These are phyloP conservation scores for Pemphigus obesinymphae DNA, from an alignment of 1,140 invertebrate genomes.

Conservation along the genomic window DNA sequence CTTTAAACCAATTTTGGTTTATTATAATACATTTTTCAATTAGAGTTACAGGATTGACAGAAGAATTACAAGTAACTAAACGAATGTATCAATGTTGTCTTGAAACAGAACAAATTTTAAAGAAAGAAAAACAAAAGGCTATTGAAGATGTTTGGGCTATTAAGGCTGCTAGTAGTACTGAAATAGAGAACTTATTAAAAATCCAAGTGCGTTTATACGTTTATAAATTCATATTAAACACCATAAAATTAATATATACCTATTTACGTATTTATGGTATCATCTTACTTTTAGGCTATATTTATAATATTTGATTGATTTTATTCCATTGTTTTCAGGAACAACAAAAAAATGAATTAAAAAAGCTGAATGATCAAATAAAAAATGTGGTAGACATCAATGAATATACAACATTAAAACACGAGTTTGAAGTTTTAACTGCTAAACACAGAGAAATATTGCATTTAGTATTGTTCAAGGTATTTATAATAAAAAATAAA, in stretches of 20 bases:
- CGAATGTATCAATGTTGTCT: constrained; percentile 41
- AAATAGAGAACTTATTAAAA: constrained; percentile 35
- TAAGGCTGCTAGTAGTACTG: constrained; percentile 7
- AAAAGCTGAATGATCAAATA: constrained; percentile 23
- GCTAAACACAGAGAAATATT: constrained; percentile 43
- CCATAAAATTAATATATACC: neutral
- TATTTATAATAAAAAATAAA: too few relatives aligned
- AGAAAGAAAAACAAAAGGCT: constrained; percentile 38
- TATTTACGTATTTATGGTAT: too few relatives aligned
- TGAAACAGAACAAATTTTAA: constrained; percentile 39
- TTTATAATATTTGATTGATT: neutral
- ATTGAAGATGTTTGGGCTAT: constrained; percentile 36
- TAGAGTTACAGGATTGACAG: constrained; percentile 40
- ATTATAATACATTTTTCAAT: neutral
- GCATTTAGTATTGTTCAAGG: constrained; percentile 37
- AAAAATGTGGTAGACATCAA: constrained; percentile 29
- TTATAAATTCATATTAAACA: neutral
- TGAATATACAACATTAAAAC: constrained; percentile 37
- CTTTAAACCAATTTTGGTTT: too few relatives aligned
- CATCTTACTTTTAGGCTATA: too few relatives aligned
- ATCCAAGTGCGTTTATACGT: constrained; percentile 35
- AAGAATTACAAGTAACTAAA: constrained; percentile 42
- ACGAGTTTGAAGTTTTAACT: constrained; percentile 43
- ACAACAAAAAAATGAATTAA: constrained; percentile 30
- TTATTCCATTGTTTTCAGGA: neutral